Base-by-base conservation (phyloP, 2,888 invertebrate species). In the Heliconius aoede region DNA sequence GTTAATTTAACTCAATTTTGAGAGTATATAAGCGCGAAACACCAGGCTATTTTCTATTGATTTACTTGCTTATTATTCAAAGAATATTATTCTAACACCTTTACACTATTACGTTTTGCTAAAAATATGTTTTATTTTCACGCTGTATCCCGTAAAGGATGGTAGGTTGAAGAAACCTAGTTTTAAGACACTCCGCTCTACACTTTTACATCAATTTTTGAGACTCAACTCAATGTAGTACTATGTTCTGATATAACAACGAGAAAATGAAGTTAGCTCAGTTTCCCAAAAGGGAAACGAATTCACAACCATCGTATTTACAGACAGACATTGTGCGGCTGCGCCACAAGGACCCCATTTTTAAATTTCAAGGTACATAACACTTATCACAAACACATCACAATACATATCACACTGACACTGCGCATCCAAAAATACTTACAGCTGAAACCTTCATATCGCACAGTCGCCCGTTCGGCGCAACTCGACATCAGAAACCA, bases 401-500 rank as follows among this genome's bases (percentile, higher is more conserved):
- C 81, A n/a, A n/a, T 80, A 79, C 81, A 85, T 82, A 73, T 68
- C 51, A 51, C 46, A 30, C 55, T 40, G 18, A 40, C 85, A 81
- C 81, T 82, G 78, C 81, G 82, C 73, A 78, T 80, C 81, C 83
- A 64, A 58, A 46, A 76, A 81, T 89, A 92, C 94, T 92, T 87
- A 94, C 94, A 81, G 82, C 80, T 75, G 84, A 83, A 82, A 89
- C 85, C 86, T 87, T 91, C 94, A 94, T 94, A 84, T 78, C 80
- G 85, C 87, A 83, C 91, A 84, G 91, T 89, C 90, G 88, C 86
- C 90, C 87, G 86, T 83, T 84, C 88, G 86, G 86, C 88, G 87
- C 89, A 85, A 89, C 87, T 80, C 84, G 84, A 84, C 83, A 84
- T 86, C 82, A 82, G 82, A 86, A 87, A 92, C 89, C 88, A 89